phyloP scores from a whole-genome alignment of 2,113 vertebrate species.

The Scolopax mira region DNA sequence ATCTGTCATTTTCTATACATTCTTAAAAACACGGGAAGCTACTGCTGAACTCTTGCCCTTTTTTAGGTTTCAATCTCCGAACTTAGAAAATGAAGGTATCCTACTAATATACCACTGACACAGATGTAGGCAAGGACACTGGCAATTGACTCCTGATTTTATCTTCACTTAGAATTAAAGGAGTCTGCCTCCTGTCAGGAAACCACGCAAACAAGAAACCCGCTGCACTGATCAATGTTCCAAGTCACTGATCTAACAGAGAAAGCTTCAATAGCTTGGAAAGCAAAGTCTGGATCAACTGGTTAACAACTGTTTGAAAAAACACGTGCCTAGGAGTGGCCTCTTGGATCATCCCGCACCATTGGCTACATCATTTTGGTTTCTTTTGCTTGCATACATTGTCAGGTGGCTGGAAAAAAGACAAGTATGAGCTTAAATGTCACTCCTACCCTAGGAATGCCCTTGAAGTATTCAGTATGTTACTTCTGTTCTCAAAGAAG shows the following conservation, averaged over 20 bases:
- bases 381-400: not conserved
- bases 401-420: not conserved
- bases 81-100: not conserved
- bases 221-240: conserved; percentile 34
- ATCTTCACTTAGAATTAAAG: conserved; percentile 6
- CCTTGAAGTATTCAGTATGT: not conserved
- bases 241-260: conserved; percentile 48
- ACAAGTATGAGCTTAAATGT: not conserved
- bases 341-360: not conserved
- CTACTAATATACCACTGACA: not conserved
- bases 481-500: not conserved
- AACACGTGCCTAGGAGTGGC: not conserved
- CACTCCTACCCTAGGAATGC: accelerated
- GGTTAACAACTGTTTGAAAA: not conserved
- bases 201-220: not conserved
- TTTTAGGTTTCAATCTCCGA: not conserved
- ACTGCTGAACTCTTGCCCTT: not conserved
- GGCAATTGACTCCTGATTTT: not conserved
- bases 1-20: not conserved
- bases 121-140: not conserved
- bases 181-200: conserved; percentile 10
- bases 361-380: not conserved
- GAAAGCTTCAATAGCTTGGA: not conserved
- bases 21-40: not conserved
- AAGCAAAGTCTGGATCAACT: not conserved